phyloP scores from a whole-genome alignment of 2,113 vertebrate species.

The Siniperca knerii region DNA sequence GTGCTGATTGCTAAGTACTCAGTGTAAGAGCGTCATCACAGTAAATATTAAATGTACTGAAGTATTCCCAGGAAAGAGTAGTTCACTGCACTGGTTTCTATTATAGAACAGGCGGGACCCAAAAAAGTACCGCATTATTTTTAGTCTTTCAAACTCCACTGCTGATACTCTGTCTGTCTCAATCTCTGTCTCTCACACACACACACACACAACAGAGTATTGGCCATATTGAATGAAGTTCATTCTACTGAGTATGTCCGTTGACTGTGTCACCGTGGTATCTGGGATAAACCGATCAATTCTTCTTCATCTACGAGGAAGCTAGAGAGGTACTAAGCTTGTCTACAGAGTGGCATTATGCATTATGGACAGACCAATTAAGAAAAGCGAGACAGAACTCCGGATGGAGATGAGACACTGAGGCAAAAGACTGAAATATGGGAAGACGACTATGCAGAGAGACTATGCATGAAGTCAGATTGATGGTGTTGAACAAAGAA shows the following conservation, averaged over 20 bases:
- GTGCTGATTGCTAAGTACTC: constrained; percentile 42
- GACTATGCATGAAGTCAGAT: constrained; percentile 54
- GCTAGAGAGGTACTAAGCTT: constrained; percentile 45
- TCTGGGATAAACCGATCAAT: constrained; percentile 65
- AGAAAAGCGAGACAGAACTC: constrained; percentile 40
- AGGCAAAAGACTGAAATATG: constrained; percentile 50
- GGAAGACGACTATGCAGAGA: constrained; percentile 16
- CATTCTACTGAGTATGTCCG: constrained; percentile 53
- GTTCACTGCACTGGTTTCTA: constrained; percentile 47
- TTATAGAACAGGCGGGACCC: constrained; percentile 44
- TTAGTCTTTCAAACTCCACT: constrained; percentile 56
- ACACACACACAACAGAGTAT: not conserved
- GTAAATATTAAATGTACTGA: constrained; percentile 53
- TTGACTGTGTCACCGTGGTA: constrained; percentile 63
- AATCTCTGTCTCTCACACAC: not conserved
- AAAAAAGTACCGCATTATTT: constrained; percentile 59
- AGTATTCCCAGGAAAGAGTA: constrained; percentile 30
- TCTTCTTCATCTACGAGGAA: constrained; percentile 51
- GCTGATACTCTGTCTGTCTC: constrained; percentile 28
- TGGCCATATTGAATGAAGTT: constrained; percentile 48
- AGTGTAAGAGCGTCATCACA: constrained; percentile 28
- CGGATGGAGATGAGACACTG: constrained; percentile 38
- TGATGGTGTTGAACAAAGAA: constrained; percentile 51
- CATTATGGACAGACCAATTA: constrained; percentile 75
- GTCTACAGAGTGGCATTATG: constrained; percentile 51